phyloP scores from a whole-genome alignment of 2,113 vertebrate genomes.

The Ochotona princeps region DNA sequence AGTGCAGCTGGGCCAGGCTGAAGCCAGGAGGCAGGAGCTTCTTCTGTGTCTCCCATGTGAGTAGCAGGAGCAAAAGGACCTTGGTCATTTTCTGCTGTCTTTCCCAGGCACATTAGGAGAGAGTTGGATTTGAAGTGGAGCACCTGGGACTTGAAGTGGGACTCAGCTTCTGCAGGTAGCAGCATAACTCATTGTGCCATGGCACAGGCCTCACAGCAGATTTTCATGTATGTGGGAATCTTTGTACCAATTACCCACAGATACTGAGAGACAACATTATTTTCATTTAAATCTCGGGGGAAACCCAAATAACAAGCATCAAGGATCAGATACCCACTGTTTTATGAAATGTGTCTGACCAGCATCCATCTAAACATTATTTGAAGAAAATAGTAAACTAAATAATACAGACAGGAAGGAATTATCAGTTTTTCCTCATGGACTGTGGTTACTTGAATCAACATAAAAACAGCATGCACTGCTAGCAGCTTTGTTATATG shows the following conservation, averaged over 20 bases:
- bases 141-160: too few species aligned
- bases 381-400: conserved; percentile 23
- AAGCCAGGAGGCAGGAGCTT: too few species aligned
- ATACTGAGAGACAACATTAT: neutral
- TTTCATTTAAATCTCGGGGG: neutral
- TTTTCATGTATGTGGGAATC: neutral
- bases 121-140: too few species aligned
- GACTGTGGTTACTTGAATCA: conserved; percentile 9
- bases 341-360: neutral
- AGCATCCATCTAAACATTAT: neutral
- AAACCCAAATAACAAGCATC: neutral
- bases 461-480: neutral
- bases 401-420: neutral
- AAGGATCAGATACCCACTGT: neutral
- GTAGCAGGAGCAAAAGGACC: too few species aligned
- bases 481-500: conserved; percentile 2
- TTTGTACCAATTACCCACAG: neutral
- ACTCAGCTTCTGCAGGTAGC: too few species aligned
- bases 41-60: too few species aligned
- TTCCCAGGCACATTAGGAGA: too few species aligned
- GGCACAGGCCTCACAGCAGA: too few species aligned
- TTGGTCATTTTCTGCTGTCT: too few species aligned
- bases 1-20: too few species aligned
- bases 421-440: neutral
- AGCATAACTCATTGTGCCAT: too few species aligned